Evolutionary conservation across 2,888 invertebrate species (phyloP).

Genomic region (Hofmannophila pseudospretella): DNA sequence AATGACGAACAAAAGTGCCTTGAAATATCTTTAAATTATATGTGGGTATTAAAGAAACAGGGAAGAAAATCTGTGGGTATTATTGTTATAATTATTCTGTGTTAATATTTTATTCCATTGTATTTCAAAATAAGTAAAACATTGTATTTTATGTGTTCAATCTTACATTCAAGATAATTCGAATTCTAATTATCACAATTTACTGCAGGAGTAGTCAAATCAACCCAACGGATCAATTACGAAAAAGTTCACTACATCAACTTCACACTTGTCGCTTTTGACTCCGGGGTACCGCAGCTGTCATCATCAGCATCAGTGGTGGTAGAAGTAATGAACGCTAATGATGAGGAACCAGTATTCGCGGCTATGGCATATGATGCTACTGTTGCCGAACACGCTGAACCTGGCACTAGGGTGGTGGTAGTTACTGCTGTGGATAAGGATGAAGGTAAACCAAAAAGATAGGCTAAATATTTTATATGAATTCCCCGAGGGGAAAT

Average conservation of each 20-base stretch:
- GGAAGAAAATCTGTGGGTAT: too few species aligned
- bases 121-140: too few species aligned
- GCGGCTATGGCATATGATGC: slow-evolving; percentile 82
- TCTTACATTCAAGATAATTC: too few species aligned
- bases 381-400: slow-evolving; percentile 86
- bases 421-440: slow-evolving; percentile 86
- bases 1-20: too few species aligned
- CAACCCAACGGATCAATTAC: slow-evolving; percentile 88
- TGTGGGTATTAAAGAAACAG: too few species aligned
- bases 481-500: not conserved
- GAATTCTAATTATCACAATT: not conserved
- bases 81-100: too few species aligned
- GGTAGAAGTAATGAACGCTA: slow-evolving; percentile 88
- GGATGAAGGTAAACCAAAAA: slow-evolving; percentile 82
- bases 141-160: too few species aligned
- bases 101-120: too few species aligned
- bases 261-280: slow-evolving; percentile 89
- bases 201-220: slow-evolving; percentile 83
- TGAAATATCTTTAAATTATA: too few species aligned
- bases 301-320: slow-evolving; percentile 87
- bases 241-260: slow-evolving; percentile 86
- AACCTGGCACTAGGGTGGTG: slow-evolving; percentile 83
- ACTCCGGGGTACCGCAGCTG: slow-evolving; percentile 91
- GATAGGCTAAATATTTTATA: not conserved
- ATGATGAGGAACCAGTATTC: slow-evolving; percentile 92